These are phyloP conservation scores for Drosophila nigromelanica DNA, from an alignment of 1,140 invertebrate genomes.

Conservation along the genomic window DNA sequence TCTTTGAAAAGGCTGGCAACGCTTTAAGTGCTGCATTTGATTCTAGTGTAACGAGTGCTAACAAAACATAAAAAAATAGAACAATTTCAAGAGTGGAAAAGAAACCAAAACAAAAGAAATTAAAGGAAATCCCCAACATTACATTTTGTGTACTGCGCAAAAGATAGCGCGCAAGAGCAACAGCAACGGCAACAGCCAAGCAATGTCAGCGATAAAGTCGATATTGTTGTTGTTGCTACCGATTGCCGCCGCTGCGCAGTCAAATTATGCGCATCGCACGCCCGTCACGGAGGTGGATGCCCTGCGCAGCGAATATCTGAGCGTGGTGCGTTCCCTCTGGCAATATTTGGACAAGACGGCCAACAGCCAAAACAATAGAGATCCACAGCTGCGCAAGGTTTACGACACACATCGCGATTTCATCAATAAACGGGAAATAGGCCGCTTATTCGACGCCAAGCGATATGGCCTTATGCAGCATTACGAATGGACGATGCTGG, in stretches of 20 bases:
- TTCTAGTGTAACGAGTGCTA: constrained; percentile 9
- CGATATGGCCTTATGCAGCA: constrained; percentile 67
- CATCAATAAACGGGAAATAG: constrained; percentile 46
- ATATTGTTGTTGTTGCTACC: constrained; percentile 10
- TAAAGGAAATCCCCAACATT: neutral
- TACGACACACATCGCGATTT: constrained; percentile 70
- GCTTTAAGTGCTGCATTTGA: neutral
- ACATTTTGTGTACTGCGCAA: constrained; percentile 1
- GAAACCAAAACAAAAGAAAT: neutral
- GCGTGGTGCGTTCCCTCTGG: constrained; percentile 72
- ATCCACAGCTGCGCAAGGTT: constrained; percentile 69
- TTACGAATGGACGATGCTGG: constrained; percentile 78
- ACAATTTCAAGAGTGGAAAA: neutral
- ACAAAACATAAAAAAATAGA: constrained; percentile 8
- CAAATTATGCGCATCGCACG: constrained; percentile 22
- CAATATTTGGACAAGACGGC: constrained; percentile 64
- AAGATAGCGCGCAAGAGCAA: constrained; percentile 25
- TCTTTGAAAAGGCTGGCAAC: constrained; percentile 43
- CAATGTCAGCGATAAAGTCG: constrained; percentile 17
- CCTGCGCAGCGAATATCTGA: constrained; percentile 85
- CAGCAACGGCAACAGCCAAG: neutral
- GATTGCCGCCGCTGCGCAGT: constrained; percentile 3
- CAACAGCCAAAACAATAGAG: constrained; percentile 62
- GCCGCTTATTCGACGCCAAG: constrained; percentile 41
- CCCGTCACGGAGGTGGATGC: constrained; percentile 84